Evolutionary conservation across 2,797 vertebrate genomes (phyloP).

Genomic region (Lateolabrax maculatus): DNA sequence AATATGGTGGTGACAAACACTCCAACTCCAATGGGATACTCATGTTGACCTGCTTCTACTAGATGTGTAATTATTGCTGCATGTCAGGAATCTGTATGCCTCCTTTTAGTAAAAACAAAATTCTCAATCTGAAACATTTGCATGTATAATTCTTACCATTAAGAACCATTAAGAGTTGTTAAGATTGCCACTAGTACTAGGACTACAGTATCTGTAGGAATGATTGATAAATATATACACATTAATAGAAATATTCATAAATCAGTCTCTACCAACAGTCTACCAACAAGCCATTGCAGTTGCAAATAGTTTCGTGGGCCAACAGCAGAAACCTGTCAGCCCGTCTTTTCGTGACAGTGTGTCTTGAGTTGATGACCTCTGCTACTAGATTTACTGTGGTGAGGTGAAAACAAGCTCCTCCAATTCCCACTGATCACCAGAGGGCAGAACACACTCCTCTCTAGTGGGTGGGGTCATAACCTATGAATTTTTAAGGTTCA

Average conservation of each 20-base stretch:
- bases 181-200: not conserved
- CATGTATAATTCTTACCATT: not conserved
- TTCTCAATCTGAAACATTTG: not conserved
- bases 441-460: slow-evolving; percentile 48
- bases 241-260: not conserved
- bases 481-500: slow-evolving; percentile 60
- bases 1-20: not conserved
- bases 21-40: too few relatives aligned
- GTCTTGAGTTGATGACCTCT: slow-evolving; percentile 72
- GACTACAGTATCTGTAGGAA: too few relatives aligned
- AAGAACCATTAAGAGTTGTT: not conserved
- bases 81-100: too few relatives aligned
- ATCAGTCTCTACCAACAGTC: not conserved
- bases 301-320: slow-evolving; percentile 45
- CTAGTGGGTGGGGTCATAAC: slow-evolving; percentile 57
- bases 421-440: slow-evolving; percentile 58
- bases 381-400: slow-evolving; percentile 65
- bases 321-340: slow-evolving; percentile 50
- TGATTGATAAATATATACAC: too few relatives aligned
- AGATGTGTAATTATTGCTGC: not conserved
- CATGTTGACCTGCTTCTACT: not conserved
- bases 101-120: not conserved
- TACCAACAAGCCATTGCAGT: slow-evolving; percentile 3
- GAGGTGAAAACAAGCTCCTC: slow-evolving; percentile 75
- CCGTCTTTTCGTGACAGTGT: slow-evolving; percentile 38